Base-by-base conservation (phyloP, 2,888 invertebrate species). In the Ormyrus thymus region DNA sequence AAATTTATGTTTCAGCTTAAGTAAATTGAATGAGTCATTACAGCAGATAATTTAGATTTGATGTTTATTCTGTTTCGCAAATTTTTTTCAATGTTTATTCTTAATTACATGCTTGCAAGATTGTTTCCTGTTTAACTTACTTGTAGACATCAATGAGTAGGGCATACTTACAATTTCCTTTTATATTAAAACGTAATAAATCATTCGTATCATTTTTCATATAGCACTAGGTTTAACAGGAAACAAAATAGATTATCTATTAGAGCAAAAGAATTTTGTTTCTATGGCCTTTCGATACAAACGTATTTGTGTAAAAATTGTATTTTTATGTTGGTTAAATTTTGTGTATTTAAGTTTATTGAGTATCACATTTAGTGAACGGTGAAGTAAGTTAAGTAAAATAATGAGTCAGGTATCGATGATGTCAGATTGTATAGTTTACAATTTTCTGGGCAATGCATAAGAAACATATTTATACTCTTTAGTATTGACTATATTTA, bases 341-440 rank as follows among this genome's bases (percentile, higher is more conserved):
- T 50, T 76, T 58, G 50, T 58, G 58, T 77, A 76, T 76, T 76
- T 58, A 71, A 58, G 29, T 72, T 56, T 62, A 68, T 62, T 15
- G 48, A 71, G 43, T 46, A 61, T 66, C 65, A 51, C 9, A 65
- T 48, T 66, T 66, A 48, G n/a, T 55, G 10, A 61, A 59, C 13
- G 48, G 77, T 66, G 45, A 29, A 59, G 29, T 70, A 58, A 71
- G 13, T 59, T 59, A 53, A 48, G 45, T 66, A 46, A 68, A 56
- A 68, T 29, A 29, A 29, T 68, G 68, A 78, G 66, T 73, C 45
- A 62, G 62, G 58, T 73, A 50, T 68, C 50, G 68, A 68, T 43
- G 48, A 46, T 59, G 48, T 77, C 50, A 68, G 61, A 62, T 73
- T 68, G 59, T 73, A 69, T 78, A 73, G 43, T 64, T 78, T 69